Percentiles rank a stretch among this genome's conserved stretches.
These are phyloP conservation scores for Drosophila emarginata DNA, from an alignment of 2,888 invertebrate species.

Conservation along the genomic window DNA sequence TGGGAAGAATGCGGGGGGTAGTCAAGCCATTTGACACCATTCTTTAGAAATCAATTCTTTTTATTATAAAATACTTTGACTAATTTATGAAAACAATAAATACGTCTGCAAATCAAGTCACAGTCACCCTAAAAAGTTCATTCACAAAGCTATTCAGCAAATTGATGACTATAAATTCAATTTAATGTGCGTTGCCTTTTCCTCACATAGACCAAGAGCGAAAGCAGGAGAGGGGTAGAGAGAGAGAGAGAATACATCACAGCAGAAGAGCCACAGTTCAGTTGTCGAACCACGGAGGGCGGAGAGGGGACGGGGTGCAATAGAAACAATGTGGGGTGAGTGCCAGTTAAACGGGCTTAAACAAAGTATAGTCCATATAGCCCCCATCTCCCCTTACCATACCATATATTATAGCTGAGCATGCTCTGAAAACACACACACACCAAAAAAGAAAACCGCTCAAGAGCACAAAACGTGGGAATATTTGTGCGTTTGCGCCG, in stretches of 20 bases:
- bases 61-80: conserved; percentile 71
- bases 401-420: background rate
- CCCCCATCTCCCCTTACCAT: conserved; percentile 7
- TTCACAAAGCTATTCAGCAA: conserved; percentile 74
- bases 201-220: conserved; percentile 26
- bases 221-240: background rate
- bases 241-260: conserved; percentile 3
- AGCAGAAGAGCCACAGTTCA: no score
- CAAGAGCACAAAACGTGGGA: conserved; percentile 57
- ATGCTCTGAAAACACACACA: conserved; percentile 1
- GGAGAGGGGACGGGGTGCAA: conserved; percentile 7
- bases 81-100: conserved; percentile 77
- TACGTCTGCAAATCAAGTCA: conserved; percentile 66
- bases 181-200: conserved; percentile 75
- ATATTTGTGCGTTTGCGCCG: conserved; percentile 64
- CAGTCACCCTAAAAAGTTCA: conserved; percentile 70
- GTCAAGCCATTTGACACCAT: conserved; percentile 57
- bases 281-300: background rate
- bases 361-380: conserved; percentile 20
- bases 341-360: conserved; percentile 12
- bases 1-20: no score
- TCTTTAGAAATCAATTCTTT: conserved; percentile 68
- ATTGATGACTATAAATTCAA: conserved; percentile 80
- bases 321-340: conserved; percentile 19
- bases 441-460: conserved; percentile 54